Percentiles rank a stretch among this genome's conserved stretches.
Conservation (phyloP, 1,140 invertebrate species). For the Colletes gigas region DNA sequence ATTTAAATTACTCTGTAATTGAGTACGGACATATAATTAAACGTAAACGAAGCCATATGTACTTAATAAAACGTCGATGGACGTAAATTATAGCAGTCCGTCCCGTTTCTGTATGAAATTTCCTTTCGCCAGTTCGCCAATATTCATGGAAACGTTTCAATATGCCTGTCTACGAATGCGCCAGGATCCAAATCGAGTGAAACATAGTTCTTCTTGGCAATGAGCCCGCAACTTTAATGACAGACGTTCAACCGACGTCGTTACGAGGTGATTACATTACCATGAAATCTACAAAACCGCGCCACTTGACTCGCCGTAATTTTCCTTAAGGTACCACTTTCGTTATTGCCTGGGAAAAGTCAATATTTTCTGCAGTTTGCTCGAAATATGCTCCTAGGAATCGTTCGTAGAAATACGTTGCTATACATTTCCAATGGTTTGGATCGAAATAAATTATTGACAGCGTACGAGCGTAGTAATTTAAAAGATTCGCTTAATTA, state of each 20-base stretch:
- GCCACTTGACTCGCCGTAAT: constrained; percentile 1
- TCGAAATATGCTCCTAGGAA: neutral
- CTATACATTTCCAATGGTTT: too few species aligned
- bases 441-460: too few species aligned
- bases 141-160: constrained; percentile 38
- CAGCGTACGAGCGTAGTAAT: too few species aligned
- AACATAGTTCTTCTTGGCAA: constrained; percentile 34
- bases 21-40: neutral
- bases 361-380: neutral
- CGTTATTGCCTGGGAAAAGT: neutral
- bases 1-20: too few species aligned
- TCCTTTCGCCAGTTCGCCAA: constrained; percentile 1
- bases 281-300: constrained; percentile 39
- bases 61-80: neutral
- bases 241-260: constrained; percentile 26
- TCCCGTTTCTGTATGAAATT: neutral
- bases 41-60: neutral
- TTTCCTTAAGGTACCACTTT: neutral
- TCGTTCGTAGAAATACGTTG: too few species aligned
- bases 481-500: too few species aligned
- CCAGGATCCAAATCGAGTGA: constrained; percentile 26
- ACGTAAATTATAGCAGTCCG: neutral
- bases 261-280: constrained; percentile 49
- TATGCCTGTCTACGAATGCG: neutral
- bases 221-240: constrained; percentile 34